These are phyloP conservation scores for Mycteria americana DNA, from an alignment of 2,797 vertebrate genomes.

Conservation along the genomic window DNA sequence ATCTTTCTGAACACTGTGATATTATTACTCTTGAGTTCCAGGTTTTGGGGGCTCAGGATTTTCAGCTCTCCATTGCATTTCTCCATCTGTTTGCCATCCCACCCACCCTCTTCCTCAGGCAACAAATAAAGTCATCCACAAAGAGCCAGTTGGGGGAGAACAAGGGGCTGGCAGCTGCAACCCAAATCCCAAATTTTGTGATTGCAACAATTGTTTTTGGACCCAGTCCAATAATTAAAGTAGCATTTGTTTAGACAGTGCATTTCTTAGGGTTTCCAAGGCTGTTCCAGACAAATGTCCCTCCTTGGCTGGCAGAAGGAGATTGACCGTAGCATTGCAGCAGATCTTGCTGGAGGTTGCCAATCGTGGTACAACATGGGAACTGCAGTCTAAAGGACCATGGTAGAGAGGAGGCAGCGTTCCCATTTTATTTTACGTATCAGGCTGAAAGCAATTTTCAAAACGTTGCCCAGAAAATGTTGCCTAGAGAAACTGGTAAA, in stretches of 20 bases:
- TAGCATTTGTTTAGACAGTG: not conserved
- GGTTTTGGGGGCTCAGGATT: not conserved
- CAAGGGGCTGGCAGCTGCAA: not conserved
- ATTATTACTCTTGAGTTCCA: not conserved
- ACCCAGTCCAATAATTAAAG: not conserved
- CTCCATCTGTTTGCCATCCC: not conserved
- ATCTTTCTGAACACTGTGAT: slow-evolving; percentile 20
- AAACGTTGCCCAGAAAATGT: not conserved
- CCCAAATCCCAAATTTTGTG: not conserved
- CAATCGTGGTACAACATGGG: rapidly evolving
- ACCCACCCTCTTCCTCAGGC: not conserved
- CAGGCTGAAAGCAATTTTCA: not conserved
- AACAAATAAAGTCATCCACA: not conserved
- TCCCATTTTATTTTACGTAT: not conserved
- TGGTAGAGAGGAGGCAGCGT: not conserved
- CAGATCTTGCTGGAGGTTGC: not conserved
- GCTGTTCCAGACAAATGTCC: not conserved
- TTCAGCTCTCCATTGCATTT: not conserved
- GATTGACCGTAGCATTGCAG: not conserved
- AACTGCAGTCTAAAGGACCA: not conserved
- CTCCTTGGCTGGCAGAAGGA: not conserved
- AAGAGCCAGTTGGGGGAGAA: not conserved
- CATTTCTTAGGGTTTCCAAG: not conserved
- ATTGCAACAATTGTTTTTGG: not conserved
- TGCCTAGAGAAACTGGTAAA: not conserved